Base-by-base conservation (phyloP, 2,797 vertebrate species). In the Sorex maritimensis region DNA sequence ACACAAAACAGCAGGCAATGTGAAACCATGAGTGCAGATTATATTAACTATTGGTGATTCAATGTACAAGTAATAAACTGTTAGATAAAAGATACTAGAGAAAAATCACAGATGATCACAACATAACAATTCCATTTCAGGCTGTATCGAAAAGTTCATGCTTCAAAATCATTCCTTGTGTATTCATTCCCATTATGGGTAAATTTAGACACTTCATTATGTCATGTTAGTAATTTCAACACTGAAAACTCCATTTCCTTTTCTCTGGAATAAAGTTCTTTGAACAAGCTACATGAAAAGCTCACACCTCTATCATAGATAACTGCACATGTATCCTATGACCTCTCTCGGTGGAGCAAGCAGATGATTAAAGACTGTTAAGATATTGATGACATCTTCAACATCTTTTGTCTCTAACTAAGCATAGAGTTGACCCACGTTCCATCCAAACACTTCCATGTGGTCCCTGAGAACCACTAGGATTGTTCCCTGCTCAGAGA, bases 151-250 rank as follows among this genome's bases (percentile, higher is more conserved):
- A 28, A 79, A 86, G 46, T 65, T 65, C 23, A 75, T 44, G 23
- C 15, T 34, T 67, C 55, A 34, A 85, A 17, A 10, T 78, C 52
- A 46, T 78, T 21, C 6, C 82, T 72, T 73, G 19, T 44, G 63
- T 63, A 77, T 77, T 92, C 13, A 14, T 92, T 28, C 23, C 61
- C 21, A 44, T 44, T 14, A 61, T 1, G 0, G 74, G 71, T 38
- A 55, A 58, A 88, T 86, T 86, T 90, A 77, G 83, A 68, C 28
- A 77, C n/a, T 77, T 94, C n/a, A 61, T 85, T 87, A n/a, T 85
- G 85, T 23, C 4, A 61, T 28, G 23, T 30, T 80, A 4, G 26
- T 58, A 80, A 85, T 34, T 49, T 85, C 74, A 87, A n/a, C 44
- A 74, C 9, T 89, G 46, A 72, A 80, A 82, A 78, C 73, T 14